phyloP scores from a whole-genome alignment of 2,113 vertebrate species.

The Dasypus novemcinctus region DNA sequence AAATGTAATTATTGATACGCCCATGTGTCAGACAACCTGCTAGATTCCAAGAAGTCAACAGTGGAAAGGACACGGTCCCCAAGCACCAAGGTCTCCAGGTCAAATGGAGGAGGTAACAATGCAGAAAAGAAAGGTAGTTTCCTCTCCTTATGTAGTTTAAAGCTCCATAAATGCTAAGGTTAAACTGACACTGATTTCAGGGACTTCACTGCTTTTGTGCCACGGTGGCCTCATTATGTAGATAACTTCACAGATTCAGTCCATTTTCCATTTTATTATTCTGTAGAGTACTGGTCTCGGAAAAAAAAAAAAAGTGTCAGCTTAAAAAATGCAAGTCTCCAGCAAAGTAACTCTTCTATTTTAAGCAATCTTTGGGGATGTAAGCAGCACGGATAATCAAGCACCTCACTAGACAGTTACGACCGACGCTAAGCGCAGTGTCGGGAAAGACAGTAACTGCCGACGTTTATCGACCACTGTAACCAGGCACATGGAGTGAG shows the following conservation, averaged over 20 bases:
- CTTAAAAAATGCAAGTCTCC: slow-evolving; percentile 39
- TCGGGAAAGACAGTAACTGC: background rate
- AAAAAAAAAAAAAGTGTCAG: slow-evolving; percentile 26
- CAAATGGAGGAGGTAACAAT: background rate
- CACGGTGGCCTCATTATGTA: slow-evolving; percentile 43
- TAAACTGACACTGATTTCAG: background rate
- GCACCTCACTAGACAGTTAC: background rate
- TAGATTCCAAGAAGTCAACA: background rate
- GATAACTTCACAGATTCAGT: slow-evolving; percentile 52
- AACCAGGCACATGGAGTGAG: background rate
- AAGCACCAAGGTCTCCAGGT: background rate
- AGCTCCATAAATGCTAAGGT: background rate
- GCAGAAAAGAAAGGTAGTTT: background rate
- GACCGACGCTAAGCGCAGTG: background rate
- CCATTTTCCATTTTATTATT: slow-evolving; percentile 49
- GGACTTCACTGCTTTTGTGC: background rate
- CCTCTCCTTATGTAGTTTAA: background rate
- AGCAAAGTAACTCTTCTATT: slow-evolving; percentile 25
- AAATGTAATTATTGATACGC: background rate
- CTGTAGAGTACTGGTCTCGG: background rate
- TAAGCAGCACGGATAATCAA: background rate
- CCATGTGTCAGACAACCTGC: background rate
- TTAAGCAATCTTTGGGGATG: background rate
- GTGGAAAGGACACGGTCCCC: background rate
- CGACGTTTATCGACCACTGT: background rate